phyloP scores from a whole-genome alignment of 1,140 invertebrate genomes.

The Diuraphis noxia region DNA sequence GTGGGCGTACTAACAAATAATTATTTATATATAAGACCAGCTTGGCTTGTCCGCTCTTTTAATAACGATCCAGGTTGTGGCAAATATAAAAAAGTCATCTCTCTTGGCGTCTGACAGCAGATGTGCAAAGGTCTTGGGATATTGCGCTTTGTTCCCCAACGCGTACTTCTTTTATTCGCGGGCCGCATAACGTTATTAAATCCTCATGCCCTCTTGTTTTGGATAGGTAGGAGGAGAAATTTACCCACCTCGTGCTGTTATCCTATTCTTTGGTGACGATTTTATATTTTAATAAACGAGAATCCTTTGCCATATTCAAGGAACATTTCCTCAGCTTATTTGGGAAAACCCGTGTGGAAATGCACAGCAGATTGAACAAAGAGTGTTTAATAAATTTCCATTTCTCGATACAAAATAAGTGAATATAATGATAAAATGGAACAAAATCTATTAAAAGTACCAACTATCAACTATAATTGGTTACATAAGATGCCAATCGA shows the following conservation, averaged over 20 bases:
- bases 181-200: constrained; percentile 50
- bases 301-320: constrained; percentile 22
- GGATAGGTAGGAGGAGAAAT: background rate
- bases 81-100: constrained; percentile 53
- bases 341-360: background rate
- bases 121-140: constrained; percentile 52
- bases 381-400: background rate
- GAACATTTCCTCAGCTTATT: background rate
- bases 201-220: background rate
- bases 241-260: constrained; percentile 15
- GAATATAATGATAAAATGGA: background rate
- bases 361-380: background rate
- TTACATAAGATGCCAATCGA: background rate
- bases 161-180: constrained; percentile 49
- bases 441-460: background rate
- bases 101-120: constrained; percentile 38
- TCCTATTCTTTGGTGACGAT: constrained; percentile 34
- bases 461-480: background rate
- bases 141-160: constrained; percentile 48
- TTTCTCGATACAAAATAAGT: background rate
- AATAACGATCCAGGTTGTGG: constrained; percentile 52
- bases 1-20: constrained; percentile 36
- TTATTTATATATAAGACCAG: constrained; percentile 46
- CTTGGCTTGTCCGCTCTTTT: constrained; percentile 43
- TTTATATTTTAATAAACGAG: constrained; percentile 44